Percentiles rank a stretch among this genome's conserved stretches.
Evolutionary conservation across 2,888 invertebrate species (phyloP).

Genomic region (Eurois occulta): DNA sequence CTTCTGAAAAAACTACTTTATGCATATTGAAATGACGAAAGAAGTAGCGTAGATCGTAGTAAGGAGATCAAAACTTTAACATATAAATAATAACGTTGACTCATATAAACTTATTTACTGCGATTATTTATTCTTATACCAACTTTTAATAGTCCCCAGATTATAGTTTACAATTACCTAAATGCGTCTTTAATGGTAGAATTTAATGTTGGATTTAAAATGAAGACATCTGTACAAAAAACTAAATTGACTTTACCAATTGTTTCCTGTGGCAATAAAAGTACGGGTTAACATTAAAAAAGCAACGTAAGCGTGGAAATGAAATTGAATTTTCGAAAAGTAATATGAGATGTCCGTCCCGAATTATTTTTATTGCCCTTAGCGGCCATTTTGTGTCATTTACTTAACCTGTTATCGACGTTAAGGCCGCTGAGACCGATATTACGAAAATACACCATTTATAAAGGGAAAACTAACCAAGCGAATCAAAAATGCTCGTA

Average conservation of each 20-base stretch:
- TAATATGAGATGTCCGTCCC: conserved; percentile 78
- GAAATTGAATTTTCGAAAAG: conserved; percentile 83
- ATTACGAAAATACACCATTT: conserved; percentile 70
- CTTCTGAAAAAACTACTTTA: background rate
- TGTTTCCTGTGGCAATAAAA: conserved; percentile 71
- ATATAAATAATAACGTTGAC: conserved; percentile 53
- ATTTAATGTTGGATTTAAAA: conserved; percentile 65
- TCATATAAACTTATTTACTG: conserved; percentile 44
- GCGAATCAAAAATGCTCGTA: conserved; percentile 57
- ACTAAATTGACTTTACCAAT: conserved; percentile 70
- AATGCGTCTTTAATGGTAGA: conserved; percentile 71
- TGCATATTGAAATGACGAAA: background rate
- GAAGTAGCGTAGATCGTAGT: background rate
- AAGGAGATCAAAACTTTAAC: conserved; percentile 26
- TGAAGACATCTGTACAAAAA: conserved; percentile 69
- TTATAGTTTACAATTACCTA: conserved; percentile 67
- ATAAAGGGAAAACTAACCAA: conserved; percentile 58
- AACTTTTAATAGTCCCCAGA: conserved; percentile 58
- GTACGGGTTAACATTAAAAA: conserved; percentile 66
- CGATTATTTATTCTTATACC: conserved; percentile 55
- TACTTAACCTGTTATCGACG: conserved; percentile 86
- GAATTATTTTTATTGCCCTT: conserved; percentile 80
- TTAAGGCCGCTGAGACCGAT: conserved; percentile 72
- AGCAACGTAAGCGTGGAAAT: conserved; percentile 76
- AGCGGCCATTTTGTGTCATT: conserved; percentile 85